phyloP scores from a whole-genome alignment of 1,140 invertebrate genomes.

The Leptinotarsa texana region DNA sequence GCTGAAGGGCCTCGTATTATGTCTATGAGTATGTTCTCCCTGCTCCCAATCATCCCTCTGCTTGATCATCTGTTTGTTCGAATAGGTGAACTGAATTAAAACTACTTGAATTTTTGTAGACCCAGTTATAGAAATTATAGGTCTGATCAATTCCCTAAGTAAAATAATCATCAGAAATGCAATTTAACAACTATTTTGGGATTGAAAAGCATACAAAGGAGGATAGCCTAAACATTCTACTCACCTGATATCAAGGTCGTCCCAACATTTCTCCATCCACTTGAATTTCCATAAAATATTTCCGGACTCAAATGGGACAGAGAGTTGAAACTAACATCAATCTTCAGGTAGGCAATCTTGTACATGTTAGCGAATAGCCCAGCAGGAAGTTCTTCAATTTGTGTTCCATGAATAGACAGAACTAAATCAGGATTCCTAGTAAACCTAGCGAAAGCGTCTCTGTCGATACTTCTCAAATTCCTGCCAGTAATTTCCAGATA shows the following conservation, averaged over 20 bases:
- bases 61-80: too few species aligned
- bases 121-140: too few species aligned
- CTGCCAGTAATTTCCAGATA: constrained; percentile 78
- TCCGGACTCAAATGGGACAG: constrained; percentile 78
- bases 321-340: constrained; percentile 82
- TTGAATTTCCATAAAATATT: constrained; percentile 80
- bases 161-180: too few species aligned
- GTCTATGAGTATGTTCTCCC: too few species aligned
- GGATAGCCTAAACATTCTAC: not conserved
- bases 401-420: constrained; percentile 75
- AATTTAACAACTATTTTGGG: too few species aligned
- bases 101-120: too few species aligned
- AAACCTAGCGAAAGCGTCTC: constrained; percentile 72
- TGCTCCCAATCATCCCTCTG: too few species aligned
- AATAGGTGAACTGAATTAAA: too few species aligned
- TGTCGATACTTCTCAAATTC: constrained; percentile 69
- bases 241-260: constrained; percentile 78
- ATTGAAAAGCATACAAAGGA: too few species aligned
- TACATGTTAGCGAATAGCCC: constrained; percentile 77
- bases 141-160: too few species aligned
- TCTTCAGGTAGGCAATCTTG: constrained; percentile 75
- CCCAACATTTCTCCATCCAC: constrained; percentile 81
- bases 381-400: constrained; percentile 73
- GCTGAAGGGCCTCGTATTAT: too few species aligned
- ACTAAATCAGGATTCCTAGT: constrained; percentile 68